These are phyloP conservation scores for Artemia sinica DNA, from an alignment of 2,888 invertebrate genomes.

Conservation along the genomic window DNA sequence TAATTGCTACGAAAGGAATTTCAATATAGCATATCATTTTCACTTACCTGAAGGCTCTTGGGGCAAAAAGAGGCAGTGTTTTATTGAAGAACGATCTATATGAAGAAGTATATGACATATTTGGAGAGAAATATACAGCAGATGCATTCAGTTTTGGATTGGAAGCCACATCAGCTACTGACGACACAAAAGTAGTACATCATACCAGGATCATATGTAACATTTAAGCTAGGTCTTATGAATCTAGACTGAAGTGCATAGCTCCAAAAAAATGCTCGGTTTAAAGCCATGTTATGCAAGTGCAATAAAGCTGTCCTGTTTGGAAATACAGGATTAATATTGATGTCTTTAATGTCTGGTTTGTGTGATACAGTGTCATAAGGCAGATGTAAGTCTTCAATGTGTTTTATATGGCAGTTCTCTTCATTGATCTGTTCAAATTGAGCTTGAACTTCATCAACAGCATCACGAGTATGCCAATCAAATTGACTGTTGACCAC, in stretches of 20 bases:
- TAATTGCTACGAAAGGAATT: too few species aligned
- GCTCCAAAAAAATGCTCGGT: constrained; percentile 86
- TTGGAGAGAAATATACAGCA: constrained; percentile 81
- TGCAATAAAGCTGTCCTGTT: constrained; percentile 83
- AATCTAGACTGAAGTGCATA: constrained; percentile 78
- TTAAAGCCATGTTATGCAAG: constrained; percentile 89
- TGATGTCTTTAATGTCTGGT: constrained; percentile 81
- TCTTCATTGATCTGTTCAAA: constrained; percentile 66
- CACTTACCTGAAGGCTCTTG: constrained; percentile 53
- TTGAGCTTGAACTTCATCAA: constrained; percentile 67
- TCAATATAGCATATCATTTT: constrained; percentile 20
- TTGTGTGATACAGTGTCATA: constrained; percentile 70
- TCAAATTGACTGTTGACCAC: constrained; percentile 51
- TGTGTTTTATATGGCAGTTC: constrained; percentile 75
- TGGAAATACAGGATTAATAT: constrained; percentile 81
- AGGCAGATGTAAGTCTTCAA: constrained; percentile 63
- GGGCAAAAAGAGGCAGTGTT: constrained; percentile 83
- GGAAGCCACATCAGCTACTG: constrained; percentile 82
- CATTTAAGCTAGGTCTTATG: constrained; percentile 71
- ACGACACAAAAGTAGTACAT: constrained; percentile 91
- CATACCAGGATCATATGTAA: constrained; percentile 90
- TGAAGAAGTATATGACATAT: constrained; percentile 81
- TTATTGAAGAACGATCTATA: constrained; percentile 91
- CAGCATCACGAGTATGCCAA: constrained; percentile 76
- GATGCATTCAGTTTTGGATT: constrained; percentile 82